Evolutionary conservation across 2,888 invertebrate genomes (phyloP).

Genomic region (Acanthosoma haemorrhoidale): DNA sequence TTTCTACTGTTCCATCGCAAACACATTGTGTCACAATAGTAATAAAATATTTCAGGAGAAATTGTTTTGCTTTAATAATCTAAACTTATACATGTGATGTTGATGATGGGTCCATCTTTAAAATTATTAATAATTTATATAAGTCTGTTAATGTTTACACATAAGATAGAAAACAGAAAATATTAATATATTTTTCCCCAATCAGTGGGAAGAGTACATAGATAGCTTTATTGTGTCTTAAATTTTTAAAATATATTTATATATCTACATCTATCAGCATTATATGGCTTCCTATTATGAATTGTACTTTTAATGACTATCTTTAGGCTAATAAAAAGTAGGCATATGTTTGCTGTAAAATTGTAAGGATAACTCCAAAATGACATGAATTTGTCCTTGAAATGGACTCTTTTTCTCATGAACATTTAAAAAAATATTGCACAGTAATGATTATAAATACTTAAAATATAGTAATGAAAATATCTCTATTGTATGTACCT

Average conservation of each 20-base stretch:
- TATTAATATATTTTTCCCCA: conserved; percentile 14
- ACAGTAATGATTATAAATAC: conserved; percentile 1
- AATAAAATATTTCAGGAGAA: neutral
- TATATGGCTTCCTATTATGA: neutral
- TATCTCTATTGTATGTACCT: conserved; percentile 12
- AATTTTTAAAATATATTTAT: neutral
- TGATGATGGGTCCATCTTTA: conserved; percentile 19
- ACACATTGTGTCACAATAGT: neutral
- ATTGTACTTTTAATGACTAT: neutral
- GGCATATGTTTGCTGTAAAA: conserved; percentile 26
- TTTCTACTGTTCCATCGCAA: neutral
- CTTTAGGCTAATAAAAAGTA: conserved; percentile 17
- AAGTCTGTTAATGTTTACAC: neutral
- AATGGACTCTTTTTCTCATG: neutral
- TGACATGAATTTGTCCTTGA: conserved; percentile 7
- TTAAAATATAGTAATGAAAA: neutral
- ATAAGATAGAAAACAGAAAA: neutral
- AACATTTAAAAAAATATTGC: conserved; percentile 17
- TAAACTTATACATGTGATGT: conserved; percentile 16
- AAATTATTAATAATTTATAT: conserved; percentile 1
- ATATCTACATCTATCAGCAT: neutral
- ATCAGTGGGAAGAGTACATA: neutral
- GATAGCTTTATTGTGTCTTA: neutral
- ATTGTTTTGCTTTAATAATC: neutral
- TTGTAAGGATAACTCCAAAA: conserved; percentile 25